Evolutionary conservation across 2,113 vertebrate genomes (phyloP).

Genomic region (Esox niger): DNA sequence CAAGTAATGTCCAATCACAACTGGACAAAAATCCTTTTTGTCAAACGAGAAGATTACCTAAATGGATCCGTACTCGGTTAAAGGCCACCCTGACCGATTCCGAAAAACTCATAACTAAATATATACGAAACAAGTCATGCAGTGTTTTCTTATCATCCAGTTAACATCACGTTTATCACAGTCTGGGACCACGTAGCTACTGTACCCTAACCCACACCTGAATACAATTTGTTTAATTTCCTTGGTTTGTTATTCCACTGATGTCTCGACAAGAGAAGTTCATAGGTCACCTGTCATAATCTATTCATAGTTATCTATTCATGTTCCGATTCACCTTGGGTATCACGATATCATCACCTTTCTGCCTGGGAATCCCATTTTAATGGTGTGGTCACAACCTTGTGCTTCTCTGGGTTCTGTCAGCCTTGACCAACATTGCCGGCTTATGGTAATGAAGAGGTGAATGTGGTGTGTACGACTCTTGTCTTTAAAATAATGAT

Average conservation of each 20-base stretch:
- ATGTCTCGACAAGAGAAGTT: not conserved
- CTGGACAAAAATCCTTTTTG: not conserved
- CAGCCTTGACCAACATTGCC: not conserved
- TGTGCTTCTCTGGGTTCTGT: too few species aligned
- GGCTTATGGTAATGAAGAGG: not conserved
- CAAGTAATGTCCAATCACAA: constrained; percentile 13
- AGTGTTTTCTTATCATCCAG: not conserved
- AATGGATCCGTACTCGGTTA: too few species aligned
- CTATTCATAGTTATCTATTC: constrained; percentile 2
- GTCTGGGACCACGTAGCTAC: not conserved
- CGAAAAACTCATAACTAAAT: too few species aligned
- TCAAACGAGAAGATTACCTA: too few species aligned
- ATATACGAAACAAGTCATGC: too few species aligned
- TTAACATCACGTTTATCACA: not conserved
- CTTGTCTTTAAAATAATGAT: not conserved
- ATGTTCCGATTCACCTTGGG: not conserved
- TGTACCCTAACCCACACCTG: too few species aligned
- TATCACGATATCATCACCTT: not conserved
- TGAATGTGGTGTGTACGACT: too few species aligned
- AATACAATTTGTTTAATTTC: not conserved
- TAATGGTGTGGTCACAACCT: not conserved
- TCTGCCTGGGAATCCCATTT: not conserved
- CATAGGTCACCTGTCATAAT: not conserved
- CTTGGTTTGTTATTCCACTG: too few species aligned
- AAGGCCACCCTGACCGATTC: too few species aligned